These are phyloP conservation scores for Thecocarcelia acutangulata DNA, from an alignment of 2,888 invertebrate species.

Conservation along the genomic window DNA sequence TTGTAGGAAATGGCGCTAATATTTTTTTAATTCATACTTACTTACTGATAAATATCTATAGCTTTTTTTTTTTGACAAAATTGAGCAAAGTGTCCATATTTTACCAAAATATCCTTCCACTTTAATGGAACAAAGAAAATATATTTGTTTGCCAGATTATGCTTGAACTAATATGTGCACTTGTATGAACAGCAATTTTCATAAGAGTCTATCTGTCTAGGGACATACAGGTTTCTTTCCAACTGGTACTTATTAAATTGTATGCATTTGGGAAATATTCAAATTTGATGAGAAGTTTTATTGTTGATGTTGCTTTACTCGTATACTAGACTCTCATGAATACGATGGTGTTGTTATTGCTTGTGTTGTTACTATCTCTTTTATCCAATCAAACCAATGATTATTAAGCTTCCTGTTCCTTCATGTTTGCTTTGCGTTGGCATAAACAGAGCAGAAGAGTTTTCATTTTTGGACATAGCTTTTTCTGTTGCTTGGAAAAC, in stretches of 20 bases:
- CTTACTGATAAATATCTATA: no score
- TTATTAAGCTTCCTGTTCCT: background rate
- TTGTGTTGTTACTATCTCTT: constrained; percentile 10
- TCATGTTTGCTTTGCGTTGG: constrained; percentile 5
- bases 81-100: no score
- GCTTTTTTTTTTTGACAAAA: no score
- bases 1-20: no score
- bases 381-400: constrained; percentile 23
- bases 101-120: background rate
- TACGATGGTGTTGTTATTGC: background rate
- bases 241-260: constrained; percentile 59
- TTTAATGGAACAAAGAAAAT: constrained; percentile 8
- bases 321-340: constrained; percentile 1
- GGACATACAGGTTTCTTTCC: constrained; percentile 22
- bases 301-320: constrained; percentile 31
- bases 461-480: background rate
- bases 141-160: background rate
- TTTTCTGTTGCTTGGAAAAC: background rate
- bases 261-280: constrained; percentile 68
- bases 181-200: background rate
- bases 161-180: background rate
- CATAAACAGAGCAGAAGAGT: background rate
- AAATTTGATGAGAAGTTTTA: constrained; percentile 60
- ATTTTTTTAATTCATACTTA: no score
- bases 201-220: background rate